Evolutionary conservation across 2,888 invertebrate genomes (phyloP), one percentile per base, ranked within the genome.

Genomic region (Sinohyriopsis cumingii): DNA sequence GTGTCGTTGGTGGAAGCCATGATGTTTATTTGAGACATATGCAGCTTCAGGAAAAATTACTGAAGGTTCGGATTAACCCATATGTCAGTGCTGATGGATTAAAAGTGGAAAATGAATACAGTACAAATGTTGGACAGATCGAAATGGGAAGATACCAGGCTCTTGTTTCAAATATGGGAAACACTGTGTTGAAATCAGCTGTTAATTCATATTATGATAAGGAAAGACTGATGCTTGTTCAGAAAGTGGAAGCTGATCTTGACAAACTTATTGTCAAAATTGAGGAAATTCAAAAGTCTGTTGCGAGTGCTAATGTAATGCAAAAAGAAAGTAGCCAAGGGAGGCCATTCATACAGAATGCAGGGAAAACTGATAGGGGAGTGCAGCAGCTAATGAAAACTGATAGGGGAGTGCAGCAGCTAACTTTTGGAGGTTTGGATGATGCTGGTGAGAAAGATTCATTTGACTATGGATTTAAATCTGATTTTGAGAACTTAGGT

Each of bases 141-240:
- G 84, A 84, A 67, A 81, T 80, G 76, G 78, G 77, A 2, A 76
- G 84, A 1, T 83, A 83, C 71, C 73, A 79, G 64, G 82, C 83
- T 5, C 76, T 84, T 7, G 65, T 72, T 68, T 77, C 77, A 4
- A 81, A 78, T 25, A 72, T 78, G n/a, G 72, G 75, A 60, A 62
- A 71, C 5, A 71, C 73, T 15, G 69, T 73, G 20, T 33, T 33
- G 33, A 81, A 81, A 64, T 64, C 61, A 20, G 72, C 77, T 19
- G 79, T 82, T 55, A 82, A 83, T 68, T 63, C 65, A 20, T 80
- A 79, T 73, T 82, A 77, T 69, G 82, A 84, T 71, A 72, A 79
- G 55, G 79, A 82, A 64, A 69, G 78, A 68, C 67, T 81, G 55
- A 67, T 68, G 25, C 71, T 79, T 1, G 70, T 71, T 4, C 55